A percentile compares a stretch with the other conserved stretches of the same genome.
phyloP scores from a whole-genome alignment of 2,113 vertebrate species.

The Manacus vitellinus region DNA sequence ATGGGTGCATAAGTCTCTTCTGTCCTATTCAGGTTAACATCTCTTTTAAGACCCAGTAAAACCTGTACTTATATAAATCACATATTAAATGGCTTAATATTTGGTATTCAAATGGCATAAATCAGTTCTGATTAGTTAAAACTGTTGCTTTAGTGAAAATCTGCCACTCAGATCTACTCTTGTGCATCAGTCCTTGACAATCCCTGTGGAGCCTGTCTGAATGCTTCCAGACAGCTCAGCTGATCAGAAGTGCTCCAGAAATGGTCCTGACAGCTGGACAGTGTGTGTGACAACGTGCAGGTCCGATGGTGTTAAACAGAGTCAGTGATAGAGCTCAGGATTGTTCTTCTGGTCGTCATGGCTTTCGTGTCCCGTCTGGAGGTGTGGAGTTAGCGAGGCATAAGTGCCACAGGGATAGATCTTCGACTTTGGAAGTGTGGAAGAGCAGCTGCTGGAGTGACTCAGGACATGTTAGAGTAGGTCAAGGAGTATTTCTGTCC shows the following conservation, averaged over 20 bases:
- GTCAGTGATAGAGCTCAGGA: rapidly evolving
- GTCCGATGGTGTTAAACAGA: too few species aligned
- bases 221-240: not conserved
- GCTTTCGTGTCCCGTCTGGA: not conserved
- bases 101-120: not conserved
- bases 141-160: not conserved
- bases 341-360: rapidly evolving
- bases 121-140: not conserved
- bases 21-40: not conserved
- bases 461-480: not conserved
- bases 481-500: not conserved
- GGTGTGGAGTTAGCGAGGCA: rapidly evolving
- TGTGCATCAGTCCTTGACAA: not conserved
- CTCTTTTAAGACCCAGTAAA: not conserved
- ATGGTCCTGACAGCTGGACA: rapidly evolving
- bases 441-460: not conserved
- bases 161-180: not conserved
- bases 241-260: rapidly evolving
- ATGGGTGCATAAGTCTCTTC: not conserved
- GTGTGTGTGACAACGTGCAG: rapidly evolving
- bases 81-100: not conserved
- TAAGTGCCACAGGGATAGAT: too few species aligned
- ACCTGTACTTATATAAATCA: not conserved
- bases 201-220: not conserved
- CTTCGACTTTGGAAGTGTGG: rapidly evolving